Base-by-base conservation (phyloP, 2,888 invertebrate species). In the Drosophila stalkeri region DNA sequence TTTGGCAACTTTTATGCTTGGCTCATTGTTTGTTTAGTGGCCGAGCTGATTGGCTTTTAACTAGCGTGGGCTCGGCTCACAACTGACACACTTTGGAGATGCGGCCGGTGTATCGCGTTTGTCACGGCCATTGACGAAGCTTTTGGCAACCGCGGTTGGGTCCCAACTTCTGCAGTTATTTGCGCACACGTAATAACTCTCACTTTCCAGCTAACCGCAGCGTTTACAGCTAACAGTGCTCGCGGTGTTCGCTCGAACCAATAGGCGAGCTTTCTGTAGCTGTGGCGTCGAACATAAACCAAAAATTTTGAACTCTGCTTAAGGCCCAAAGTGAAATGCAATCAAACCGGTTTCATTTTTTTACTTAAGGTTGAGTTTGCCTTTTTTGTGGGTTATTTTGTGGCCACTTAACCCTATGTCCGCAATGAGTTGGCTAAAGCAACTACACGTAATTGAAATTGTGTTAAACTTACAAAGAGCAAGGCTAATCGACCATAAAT, bases 101-200 rank as follows among this genome's bases (percentile, higher is more conserved):
- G 33, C 6, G 43, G 54, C 56, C 37, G 39, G 27, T 18, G 37
- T 27, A 33, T 57, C 20, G 55, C 23, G 47, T 56, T 72, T 61
- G 65, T 55, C 44, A 65, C 59, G 60, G 59, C 69, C 64, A 70
- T 52, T 59, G 59, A 46, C 62, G 47, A 62, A 52, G 60, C 64
- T 67, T 64, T 64, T 46, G 33, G 46, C 63, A 54, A 43, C 31
- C 31, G 54, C 44, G 35, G 49, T 54, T 46, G 61, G 54, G 31
- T 54, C 64, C 33, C 33, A 57, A 46, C 64, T 59, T 44, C 44
- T 65, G 79, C 81, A 79, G 81, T 85, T 87, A 81, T 77, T 81
- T 69, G 69, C 75, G 57, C 60, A 86, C 74, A 88, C 88, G 86
- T 86, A 86, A 86, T 81, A 83, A 82, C 85, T 86, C 85, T 86